Evolutionary conservation across 2,888 invertebrate genomes (phyloP).

Genomic region (Celastrina argiolus): DNA sequence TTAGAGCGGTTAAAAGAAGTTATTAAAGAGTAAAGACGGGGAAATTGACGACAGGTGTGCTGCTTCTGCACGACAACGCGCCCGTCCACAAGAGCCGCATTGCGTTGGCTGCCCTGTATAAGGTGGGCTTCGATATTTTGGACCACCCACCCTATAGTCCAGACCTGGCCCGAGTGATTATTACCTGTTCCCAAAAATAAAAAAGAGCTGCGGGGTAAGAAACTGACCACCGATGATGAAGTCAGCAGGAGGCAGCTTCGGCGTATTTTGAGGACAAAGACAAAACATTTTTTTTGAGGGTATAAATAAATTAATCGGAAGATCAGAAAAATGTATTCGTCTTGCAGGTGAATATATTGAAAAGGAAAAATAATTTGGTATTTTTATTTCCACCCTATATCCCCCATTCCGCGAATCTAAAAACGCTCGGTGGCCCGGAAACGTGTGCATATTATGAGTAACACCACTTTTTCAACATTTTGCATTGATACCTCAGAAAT

Average conservation of each 20-base stretch:
- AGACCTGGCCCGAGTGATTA: neutral
- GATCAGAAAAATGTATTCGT: neutral
- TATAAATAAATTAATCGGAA: neutral
- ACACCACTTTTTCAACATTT: too few species aligned
- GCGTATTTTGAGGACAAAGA: too few species aligned
- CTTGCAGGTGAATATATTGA: neutral
- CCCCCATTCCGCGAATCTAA: conserved; percentile 5
- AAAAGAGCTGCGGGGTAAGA: conserved; percentile 29
- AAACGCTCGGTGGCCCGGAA: too few species aligned
- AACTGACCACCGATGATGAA: too few species aligned
- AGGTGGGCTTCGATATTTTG: conserved; percentile 27
- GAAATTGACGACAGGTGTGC: too few species aligned
- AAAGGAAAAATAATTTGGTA: conserved; percentile 10
- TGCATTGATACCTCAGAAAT: too few species aligned
- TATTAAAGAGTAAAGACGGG: too few species aligned
- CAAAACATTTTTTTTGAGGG: too few species aligned
- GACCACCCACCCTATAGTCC: conserved; percentile 23
- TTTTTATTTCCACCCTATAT: neutral
- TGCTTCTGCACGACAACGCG: conserved; percentile 31
- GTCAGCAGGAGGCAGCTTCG: too few species aligned
- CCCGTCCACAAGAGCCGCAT: conserved; percentile 30
- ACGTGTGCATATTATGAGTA: too few species aligned
- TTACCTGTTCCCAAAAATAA: neutral
- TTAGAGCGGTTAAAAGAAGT: too few species aligned
- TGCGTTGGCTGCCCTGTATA: conserved; percentile 30